Base-by-base conservation (phyloP, 2,113 vertebrate genomes). In the Carlito syrichta region DNA sequence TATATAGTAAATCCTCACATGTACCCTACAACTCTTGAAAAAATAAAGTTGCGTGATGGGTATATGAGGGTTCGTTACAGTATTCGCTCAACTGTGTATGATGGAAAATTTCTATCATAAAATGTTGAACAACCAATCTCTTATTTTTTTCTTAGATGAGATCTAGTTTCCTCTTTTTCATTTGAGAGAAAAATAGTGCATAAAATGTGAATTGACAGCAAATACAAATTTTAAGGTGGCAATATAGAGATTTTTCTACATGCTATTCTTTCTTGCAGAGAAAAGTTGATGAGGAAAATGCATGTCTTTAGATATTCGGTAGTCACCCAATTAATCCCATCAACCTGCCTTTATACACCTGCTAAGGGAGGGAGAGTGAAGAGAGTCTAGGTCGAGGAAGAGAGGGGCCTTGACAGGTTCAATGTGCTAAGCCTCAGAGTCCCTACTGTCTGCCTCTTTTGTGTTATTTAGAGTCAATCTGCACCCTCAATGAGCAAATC, bases 111-210 rank as follows among this genome's bases (percentile, higher is more conserved):
- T 96, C 43, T 86, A 40, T 63, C 89, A 77, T 71, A 77, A 83
- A 86, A 66, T 38, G 27, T 91, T 95, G 60, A 87, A 43, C 43
- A 93, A 71, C 17, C 6, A 16, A 68, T 85, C 30, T 89, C 27
- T 83, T 71, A 45, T n/a, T 63, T 93, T 69, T 87, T 82, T 74
- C n/a, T 69, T 86, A 85, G 27, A 95, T 89, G 83, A 96, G n/a
- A 91, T 74, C 8, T 58, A 78, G 30, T 60, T 97, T 90, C 48
- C 5, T 23, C 40, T 84, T 89, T 91, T 89, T 89, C 78, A 79
- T 89, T 79, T 83, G 50, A 63, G 48, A 85, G 52, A 68, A 38
- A 94, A 27, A 83, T 20, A 84, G 73, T n/a, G 14, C 27, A 96
- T 27, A 84, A 83, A 84, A 71, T 96, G 32, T 85, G 52, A 94